phyloP scores from a whole-genome alignment of 2,113 vertebrate species.

The Melanocharis versteri region DNA sequence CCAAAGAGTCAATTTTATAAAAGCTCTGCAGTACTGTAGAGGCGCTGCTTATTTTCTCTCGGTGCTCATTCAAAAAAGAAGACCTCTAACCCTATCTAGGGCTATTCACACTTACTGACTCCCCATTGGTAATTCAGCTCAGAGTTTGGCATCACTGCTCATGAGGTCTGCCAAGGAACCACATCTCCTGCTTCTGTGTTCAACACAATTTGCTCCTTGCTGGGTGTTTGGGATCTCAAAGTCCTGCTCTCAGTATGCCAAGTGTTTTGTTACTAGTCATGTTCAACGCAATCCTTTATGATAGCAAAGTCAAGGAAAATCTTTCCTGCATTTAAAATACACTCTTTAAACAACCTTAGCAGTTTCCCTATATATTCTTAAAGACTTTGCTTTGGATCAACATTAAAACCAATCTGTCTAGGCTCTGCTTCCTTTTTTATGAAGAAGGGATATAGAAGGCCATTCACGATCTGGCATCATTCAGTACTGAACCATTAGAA shows the following conservation, averaged over 20 bases:
- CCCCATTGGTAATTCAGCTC: slow-evolving; percentile 48
- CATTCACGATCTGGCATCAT: slow-evolving; percentile 13
- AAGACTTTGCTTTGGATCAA: slow-evolving; percentile 20
- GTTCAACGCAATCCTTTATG: slow-evolving; percentile 43
- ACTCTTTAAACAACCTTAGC: background rate
- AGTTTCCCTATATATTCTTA: background rate
- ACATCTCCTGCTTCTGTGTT: slow-evolving; percentile 52
- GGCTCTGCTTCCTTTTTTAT: background rate
- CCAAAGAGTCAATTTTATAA: slow-evolving; percentile 26
- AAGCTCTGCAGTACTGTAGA: background rate
- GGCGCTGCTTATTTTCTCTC: background rate
- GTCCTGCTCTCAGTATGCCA: slow-evolving; percentile 38
- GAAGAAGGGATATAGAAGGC: slow-evolving; percentile 6
- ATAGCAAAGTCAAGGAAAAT: slow-evolving; percentile 46
- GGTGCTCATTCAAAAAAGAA: background rate
- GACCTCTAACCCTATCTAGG: slow-evolving; percentile 48
- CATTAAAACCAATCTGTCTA: background rate
- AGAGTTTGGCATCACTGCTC: slow-evolving; percentile 37
- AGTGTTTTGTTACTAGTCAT: slow-evolving; percentile 49
- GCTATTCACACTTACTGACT: slow-evolving; percentile 49
- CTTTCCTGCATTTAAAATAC: slow-evolving; percentile 5
- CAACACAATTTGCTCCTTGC: slow-evolving; percentile 64
- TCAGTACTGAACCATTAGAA: background rate
- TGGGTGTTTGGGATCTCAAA: slow-evolving; percentile 54
- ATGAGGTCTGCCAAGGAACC: slow-evolving; percentile 55